phyloP scores from a whole-genome alignment of 2,113 vertebrate genomes.

The Rhineura floridana region DNA sequence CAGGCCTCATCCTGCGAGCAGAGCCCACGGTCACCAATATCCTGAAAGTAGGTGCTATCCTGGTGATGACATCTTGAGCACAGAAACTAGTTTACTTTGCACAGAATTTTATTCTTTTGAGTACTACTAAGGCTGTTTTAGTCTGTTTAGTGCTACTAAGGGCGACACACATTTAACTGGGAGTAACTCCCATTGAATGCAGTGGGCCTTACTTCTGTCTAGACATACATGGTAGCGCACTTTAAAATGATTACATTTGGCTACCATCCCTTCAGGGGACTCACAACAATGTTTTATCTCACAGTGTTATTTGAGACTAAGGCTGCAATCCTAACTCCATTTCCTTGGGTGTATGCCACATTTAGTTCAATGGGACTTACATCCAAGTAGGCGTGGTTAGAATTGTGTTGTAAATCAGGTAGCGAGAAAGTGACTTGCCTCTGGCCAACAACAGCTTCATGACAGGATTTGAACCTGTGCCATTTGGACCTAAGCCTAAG shows the following conservation, averaged over 20 bases:
- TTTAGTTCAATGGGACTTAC: too few species aligned
- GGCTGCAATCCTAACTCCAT: background rate
- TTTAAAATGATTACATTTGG: background rate
- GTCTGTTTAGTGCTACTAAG: background rate
- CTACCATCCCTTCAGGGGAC: background rate
- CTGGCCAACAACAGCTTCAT: background rate
- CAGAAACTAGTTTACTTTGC: background rate
- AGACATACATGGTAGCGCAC: background rate
- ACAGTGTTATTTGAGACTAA: background rate
- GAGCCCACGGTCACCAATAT: constrained; percentile 99
- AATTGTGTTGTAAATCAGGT: background rate
- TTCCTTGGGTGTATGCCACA: background rate
- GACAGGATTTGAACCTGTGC: background rate
- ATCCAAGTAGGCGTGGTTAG: background rate
- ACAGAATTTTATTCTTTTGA: background rate
- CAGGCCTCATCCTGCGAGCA: constrained; percentile 91
- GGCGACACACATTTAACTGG: background rate
- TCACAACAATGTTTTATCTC: background rate
- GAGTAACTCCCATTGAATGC: background rate
- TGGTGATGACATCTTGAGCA: background rate
- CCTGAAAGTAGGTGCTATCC: constrained; percentile 83
- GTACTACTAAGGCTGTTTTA: background rate
- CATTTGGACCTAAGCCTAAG: too few species aligned
- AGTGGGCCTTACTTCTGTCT: background rate
- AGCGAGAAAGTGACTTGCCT: background rate